phyloP scores from a whole-genome alignment of 2,797 vertebrate genomes.

The Lepus townsendii region DNA sequence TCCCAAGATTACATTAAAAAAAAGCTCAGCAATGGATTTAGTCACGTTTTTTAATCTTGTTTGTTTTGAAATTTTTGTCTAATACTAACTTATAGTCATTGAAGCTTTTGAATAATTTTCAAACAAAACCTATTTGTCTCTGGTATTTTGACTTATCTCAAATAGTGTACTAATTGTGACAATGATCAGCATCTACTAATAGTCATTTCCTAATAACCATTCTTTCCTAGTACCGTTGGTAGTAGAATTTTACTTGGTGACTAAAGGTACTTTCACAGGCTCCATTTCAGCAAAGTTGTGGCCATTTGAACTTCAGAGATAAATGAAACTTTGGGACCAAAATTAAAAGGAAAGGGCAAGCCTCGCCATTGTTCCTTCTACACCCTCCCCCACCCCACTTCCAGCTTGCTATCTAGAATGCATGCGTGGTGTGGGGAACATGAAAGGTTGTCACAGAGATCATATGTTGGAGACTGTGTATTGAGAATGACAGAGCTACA shows the following conservation, averaged over 20 bases:
- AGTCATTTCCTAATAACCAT: neutral
- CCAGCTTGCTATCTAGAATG: neutral
- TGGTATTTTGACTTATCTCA: conserved; percentile 8
- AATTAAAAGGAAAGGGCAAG: neutral
- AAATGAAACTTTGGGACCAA: neutral
- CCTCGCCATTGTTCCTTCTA: neutral
- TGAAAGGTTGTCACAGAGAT: neutral
- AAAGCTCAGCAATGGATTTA: neutral
- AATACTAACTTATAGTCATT: neutral
- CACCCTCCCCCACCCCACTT: neutral
- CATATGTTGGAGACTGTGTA: neutral
- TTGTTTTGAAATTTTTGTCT: conserved; percentile 44
- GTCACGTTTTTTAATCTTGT: neutral
- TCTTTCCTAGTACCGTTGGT: neutral
- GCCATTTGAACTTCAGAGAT: neutral
- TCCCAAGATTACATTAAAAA: neutral
- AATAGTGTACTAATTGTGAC: neutral
- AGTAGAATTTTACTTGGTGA: conserved; percentile 2
- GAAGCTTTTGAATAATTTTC: conserved; percentile 45
- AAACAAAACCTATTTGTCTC: neutral
- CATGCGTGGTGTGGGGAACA: neutral
- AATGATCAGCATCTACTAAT: neutral
- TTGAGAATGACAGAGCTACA: conserved; percentile 28
- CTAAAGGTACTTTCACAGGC: neutral
- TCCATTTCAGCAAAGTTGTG: neutral